Base-by-base conservation (phyloP, 2,888 invertebrate genomes). In the Troides helena region DNA sequence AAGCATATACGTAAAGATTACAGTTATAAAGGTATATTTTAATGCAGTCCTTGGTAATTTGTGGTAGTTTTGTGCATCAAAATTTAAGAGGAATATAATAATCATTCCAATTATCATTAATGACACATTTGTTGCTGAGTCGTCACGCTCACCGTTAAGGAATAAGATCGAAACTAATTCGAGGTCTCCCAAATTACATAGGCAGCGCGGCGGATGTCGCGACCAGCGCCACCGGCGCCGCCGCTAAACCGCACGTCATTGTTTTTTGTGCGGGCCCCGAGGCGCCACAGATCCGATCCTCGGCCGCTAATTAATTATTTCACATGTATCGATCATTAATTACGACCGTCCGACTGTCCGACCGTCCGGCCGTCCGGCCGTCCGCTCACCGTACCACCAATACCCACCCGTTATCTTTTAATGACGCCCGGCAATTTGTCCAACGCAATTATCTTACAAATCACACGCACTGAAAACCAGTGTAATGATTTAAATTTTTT, bases 281-380 rank as follows among this genome's bases (percentile, higher is more conserved):
- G 87, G 88, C 88, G 83, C 83, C 86, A 82, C 78, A 82, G 83
- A 82, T 82, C 83, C 83, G 82, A 86, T 85, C 85, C 82, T 81
- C 81, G 77, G 81, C 84, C 87, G 81, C 88, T 92, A 92, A 92
- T 92, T 92, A 92, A 92, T 92, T 92, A 92, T 90, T 91, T 90
- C 89, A 89, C 89, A 87, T 92, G 87, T 91, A 92, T 92, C 88
- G 92, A 90, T 92, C 91, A 90, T 92, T 92, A 92, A 92, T 92
- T 92, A 92, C 85, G 80, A 80, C 79, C 81, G 78, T 76, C 81
- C 83, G 80, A 80, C 79, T 81, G 78, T 76, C 81, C 83, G 82
- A 80, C 85, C 62, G 69, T 60, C 68, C 68, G 53, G 80, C 85
- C 62, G 65, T 56, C 68, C 68, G 60, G 18, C 46, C 64, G 46